phyloP scores from a whole-genome alignment of 2,797 vertebrate species.

The Avahi laniger region DNA sequence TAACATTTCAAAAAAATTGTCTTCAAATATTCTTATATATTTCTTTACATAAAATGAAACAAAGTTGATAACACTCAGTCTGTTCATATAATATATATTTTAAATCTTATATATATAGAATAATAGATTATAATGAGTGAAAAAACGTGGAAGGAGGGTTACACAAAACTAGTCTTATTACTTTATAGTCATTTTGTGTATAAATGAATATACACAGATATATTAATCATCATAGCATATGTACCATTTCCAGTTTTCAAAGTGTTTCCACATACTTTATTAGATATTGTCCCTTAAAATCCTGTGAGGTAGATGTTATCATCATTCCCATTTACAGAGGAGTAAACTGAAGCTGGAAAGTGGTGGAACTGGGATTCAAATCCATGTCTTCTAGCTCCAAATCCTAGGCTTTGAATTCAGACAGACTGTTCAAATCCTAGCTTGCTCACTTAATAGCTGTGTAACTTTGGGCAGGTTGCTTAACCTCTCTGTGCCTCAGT shows the following conservation, averaged over 20 bases:
- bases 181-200: not conserved
- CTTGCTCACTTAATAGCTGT: slow-evolving; percentile 63
- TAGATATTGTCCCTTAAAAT: slow-evolving; percentile 56
- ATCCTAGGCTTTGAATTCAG: slow-evolving; percentile 63
- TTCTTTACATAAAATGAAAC: slow-evolving; percentile 57
- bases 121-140: not conserved
- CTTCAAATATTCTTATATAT: slow-evolving; percentile 50
- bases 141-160: slow-evolving; percentile 11
- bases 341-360: slow-evolving; percentile 65
- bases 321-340: slow-evolving; percentile 48
- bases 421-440: slow-evolving; percentile 64
- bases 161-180: slow-evolving; percentile 25
- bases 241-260: slow-evolving; percentile 39
- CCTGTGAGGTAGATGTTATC: slow-evolving; percentile 27
- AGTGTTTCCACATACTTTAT: slow-evolving; percentile 63
- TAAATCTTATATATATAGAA: slow-evolving; percentile 44
- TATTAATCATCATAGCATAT: slow-evolving; percentile 29
- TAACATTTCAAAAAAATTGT: slow-evolving; percentile 28
- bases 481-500: slow-evolving; percentile 63
- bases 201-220: slow-evolving; percentile 30
- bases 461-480: slow-evolving; percentile 60
- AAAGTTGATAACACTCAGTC: slow-evolving; percentile 19
- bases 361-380: slow-evolving; percentile 60
- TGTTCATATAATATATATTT: slow-evolving; percentile 37
- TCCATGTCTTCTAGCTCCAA: slow-evolving; percentile 66